phyloP scores from a whole-genome alignment of 1,140 invertebrate genomes.

The Andrena cerasifolii region DNA sequence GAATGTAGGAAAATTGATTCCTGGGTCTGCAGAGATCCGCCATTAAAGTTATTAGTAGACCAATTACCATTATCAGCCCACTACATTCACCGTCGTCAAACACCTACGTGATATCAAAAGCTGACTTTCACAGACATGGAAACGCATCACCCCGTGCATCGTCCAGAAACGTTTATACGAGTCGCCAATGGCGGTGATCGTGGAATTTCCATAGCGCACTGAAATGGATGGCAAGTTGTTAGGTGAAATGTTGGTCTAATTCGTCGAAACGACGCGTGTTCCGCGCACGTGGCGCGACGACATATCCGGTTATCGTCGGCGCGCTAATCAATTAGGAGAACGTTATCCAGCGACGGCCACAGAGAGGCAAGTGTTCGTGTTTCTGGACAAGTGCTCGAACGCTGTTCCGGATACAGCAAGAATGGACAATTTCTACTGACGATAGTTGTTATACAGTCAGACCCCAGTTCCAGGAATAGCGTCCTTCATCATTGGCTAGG shows the following conservation, averaged over 20 bases:
- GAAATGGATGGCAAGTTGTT: neutral
- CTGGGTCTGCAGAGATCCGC: no score
- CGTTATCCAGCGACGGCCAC: conserved; percentile 25
- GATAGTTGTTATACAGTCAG: neutral
- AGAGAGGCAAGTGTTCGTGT: conserved; percentile 12
- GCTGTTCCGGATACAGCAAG: neutral
- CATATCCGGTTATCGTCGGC: conserved; percentile 48
- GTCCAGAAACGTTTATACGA: no score
- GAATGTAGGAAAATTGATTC: no score
- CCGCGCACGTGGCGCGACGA: conserved; percentile 16
- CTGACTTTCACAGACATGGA: no score
- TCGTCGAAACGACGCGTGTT: conserved; percentile 36
- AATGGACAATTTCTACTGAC: neutral
- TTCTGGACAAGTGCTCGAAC: conserved; percentile 18
- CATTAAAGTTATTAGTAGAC: no score
- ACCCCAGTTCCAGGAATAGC: neutral
- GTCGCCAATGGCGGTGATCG: no score
- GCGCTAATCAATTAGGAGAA: conserved; percentile 49
- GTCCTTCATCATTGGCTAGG: neutral
- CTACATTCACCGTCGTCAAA: no score
- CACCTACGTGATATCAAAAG: no score
- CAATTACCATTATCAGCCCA: no score
- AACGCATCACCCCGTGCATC: no score
- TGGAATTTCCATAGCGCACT: no score
- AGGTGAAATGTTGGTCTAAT: conserved; percentile 38